Base-by-base conservation (phyloP, 2,888 invertebrate genomes). In the Metacarcinus magister region DNA sequence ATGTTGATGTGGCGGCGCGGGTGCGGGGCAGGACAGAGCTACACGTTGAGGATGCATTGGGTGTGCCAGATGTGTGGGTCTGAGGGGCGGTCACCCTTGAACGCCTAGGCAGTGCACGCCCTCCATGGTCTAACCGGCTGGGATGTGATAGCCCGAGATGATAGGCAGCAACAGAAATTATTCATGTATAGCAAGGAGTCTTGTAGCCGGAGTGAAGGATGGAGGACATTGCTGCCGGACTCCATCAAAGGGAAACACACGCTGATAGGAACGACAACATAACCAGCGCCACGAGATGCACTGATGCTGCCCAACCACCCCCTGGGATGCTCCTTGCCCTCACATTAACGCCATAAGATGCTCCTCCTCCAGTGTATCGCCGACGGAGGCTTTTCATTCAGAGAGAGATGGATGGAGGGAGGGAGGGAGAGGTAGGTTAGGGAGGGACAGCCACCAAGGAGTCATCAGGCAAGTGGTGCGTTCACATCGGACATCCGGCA, bases 1-100 rank as follows among this genome's bases (percentile, higher is more conserved):
- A 95, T 95, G 95, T 60, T 93, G 95, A 95, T 95, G 95, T 87
- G 90, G 19, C 43, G 75, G 67, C n/a, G 13, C 95, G 5, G 48
- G 67, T 44, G 43, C 43, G 95, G 91, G 90, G 1, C 90, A 95
- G 16, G 46, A 95, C 39, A 46, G 67, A 5, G 95, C 93, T 95
- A 32, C 91, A 19, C 90, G 67, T 5, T 16, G 23, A 19, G 19
- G 67, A 23, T n/a, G 67, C n/a, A 23, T 5, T 67, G n/a, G 19
- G 67, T 16, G 67, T 2, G 19, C 23, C 16, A 67, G 23, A 19
- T 67, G n/a, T 67, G n/a, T 0, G 67, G 7, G 19, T 67, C 16
- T 67, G 19, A 67, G 23, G n/a, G 67, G 16, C n/a, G 19, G 16
- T 67, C 19, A 67, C 23, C 67, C 19, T 67, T 67, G n/a, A 23